phyloP scores from a whole-genome alignment of 2,888 invertebrate species.

The Acheta domesticus region DNA sequence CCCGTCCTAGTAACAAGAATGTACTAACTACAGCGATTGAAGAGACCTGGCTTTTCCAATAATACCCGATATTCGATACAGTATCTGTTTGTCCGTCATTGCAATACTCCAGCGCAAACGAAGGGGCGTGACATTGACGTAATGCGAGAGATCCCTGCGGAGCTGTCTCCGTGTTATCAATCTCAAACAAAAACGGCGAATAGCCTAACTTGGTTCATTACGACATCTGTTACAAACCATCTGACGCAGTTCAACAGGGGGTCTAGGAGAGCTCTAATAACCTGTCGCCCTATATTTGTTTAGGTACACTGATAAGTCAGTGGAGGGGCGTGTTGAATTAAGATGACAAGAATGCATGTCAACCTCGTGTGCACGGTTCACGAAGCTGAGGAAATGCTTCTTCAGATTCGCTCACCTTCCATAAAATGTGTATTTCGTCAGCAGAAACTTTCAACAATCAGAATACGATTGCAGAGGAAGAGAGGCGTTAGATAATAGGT shows the following conservation, averaged over 20 bases:
- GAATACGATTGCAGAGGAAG: too few species aligned
- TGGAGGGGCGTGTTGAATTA: background rate
- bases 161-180: background rate
- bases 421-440: too few species aligned
- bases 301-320: background rate
- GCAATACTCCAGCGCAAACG: background rate
- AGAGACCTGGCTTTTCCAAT: background rate
- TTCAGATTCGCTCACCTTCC: too few species aligned
- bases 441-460: too few species aligned
- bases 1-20: background rate
- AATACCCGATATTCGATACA: background rate
- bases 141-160: background rate
- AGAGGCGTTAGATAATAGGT: too few species aligned
- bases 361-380: too few species aligned
- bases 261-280: background rate
- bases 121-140: background rate
- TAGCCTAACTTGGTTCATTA: background rate
- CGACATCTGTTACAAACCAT: background rate
- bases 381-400: too few species aligned
- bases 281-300: background rate
- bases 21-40: background rate
- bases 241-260: background rate
- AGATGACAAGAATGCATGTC: too few species aligned
- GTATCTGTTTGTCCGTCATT: background rate
- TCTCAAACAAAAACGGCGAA: conserved; percentile 7